A percentile compares a stretch with the other conserved stretches of the same genome.
phyloP scores from a whole-genome alignment of 2,888 invertebrate species.

The Lasiommata megera region DNA sequence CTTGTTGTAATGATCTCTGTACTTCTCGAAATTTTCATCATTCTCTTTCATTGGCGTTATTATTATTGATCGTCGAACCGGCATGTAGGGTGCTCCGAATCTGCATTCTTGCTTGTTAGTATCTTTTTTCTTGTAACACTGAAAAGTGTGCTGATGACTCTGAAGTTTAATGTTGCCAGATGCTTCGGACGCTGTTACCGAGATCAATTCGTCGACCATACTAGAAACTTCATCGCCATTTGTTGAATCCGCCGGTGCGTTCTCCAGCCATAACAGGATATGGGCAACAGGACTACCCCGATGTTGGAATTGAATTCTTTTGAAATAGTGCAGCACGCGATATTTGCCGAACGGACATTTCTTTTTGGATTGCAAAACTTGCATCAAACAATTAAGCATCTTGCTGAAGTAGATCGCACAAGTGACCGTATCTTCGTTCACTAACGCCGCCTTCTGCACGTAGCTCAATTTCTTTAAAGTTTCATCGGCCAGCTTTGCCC shows the following conservation, averaged over 20 bases:
- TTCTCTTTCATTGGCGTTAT: slow-evolving; percentile 40
- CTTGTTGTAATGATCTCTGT: slow-evolving; percentile 22
- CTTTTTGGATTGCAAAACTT: slow-evolving; percentile 39
- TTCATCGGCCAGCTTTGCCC: not conserved
- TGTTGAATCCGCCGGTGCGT: slow-evolving; percentile 37
- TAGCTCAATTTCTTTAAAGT: slow-evolving; percentile 32
- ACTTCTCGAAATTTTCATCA: slow-evolving; percentile 26
- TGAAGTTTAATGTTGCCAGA: slow-evolving; percentile 41
- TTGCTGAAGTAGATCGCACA: slow-evolving; percentile 47
- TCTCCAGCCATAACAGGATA: slow-evolving; percentile 43
- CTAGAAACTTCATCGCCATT: slow-evolving; percentile 22
- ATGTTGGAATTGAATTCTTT: slow-evolving; percentile 43
- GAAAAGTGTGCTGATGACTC: slow-evolving; percentile 44
- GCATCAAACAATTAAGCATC: slow-evolving; percentile 40
- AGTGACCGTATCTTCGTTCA: slow-evolving; percentile 43
- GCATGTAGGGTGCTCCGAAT: slow-evolving; percentile 47
- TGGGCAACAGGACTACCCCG: slow-evolving; percentile 41
- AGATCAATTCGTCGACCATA: slow-evolving; percentile 31
- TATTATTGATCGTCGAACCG: slow-evolving; percentile 34
- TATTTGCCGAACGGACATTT: slow-evolving; percentile 42
- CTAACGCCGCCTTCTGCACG: slow-evolving; percentile 29
- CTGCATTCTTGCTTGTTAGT: slow-evolving; percentile 40
- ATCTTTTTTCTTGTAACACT: slow-evolving; percentile 40
- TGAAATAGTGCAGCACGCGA: slow-evolving; percentile 39
- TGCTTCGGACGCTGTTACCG: slow-evolving; percentile 36